Evolutionary conservation across 2,113 vertebrate species (phyloP).

Genomic region (Steatornis caripensis): DNA sequence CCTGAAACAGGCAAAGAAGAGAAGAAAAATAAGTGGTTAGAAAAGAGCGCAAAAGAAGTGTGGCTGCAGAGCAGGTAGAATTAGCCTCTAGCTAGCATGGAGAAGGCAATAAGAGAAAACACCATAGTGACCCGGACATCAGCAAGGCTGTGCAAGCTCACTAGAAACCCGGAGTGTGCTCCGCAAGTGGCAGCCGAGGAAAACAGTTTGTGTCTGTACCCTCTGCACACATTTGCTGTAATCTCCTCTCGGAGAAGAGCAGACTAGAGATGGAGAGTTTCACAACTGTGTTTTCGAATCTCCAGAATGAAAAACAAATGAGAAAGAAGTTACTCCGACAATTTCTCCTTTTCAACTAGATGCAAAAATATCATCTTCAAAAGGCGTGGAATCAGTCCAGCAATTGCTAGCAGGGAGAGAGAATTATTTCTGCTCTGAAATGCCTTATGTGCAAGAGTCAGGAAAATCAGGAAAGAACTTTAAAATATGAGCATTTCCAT

Average conservation of each 20-base stretch:
- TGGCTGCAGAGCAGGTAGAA: neutral
- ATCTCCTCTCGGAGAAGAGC: neutral
- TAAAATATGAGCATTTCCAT: neutral
- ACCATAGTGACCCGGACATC: rapidly evolving
- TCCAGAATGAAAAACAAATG: neutral
- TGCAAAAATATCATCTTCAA: neutral
- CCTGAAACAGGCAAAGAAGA: slow-evolving; percentile 65
- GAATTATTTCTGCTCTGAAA: neutral
- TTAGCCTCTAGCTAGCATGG: neutral
- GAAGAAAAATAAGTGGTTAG: neutral
- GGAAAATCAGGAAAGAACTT: neutral
- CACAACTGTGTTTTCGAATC: neutral
- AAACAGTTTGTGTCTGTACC: neutral
- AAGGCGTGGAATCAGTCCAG: neutral
- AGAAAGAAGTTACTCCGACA: neutral
- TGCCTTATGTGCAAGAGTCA: neutral
- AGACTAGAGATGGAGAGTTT: neutral
- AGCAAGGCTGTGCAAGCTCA: neutral
- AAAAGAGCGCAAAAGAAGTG: neutral
- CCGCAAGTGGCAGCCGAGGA: neutral
- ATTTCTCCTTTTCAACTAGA: neutral
- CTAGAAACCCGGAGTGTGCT: neutral
- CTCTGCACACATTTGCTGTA: neutral
- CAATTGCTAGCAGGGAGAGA: neutral
- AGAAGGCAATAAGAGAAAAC: neutral